Evolutionary conservation across 2,888 invertebrate genomes (phyloP).

Genomic region (Plebejus melissa): DNA sequence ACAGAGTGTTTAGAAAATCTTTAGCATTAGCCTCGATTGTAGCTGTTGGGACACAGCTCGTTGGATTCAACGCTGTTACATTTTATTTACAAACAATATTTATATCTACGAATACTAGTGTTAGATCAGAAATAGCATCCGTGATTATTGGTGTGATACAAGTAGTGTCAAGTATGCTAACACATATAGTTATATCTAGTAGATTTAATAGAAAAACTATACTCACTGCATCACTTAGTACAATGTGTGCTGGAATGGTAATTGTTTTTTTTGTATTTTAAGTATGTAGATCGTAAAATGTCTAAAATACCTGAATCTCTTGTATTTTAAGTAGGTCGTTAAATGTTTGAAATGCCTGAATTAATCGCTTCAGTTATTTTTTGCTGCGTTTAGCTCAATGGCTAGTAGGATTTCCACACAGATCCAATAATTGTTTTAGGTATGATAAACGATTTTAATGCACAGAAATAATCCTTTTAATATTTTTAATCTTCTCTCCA

Average conservation of each 20-base stretch:
- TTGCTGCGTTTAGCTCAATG: not conserved
- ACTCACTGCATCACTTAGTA: conserved; percentile 38
- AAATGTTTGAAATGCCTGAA: no score
- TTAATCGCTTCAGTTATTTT: not conserved
- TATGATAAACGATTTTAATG: not conserved
- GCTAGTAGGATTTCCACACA: not conserved
- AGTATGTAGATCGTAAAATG: not conserved
- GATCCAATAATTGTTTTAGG: not conserved
- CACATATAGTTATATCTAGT: conserved; percentile 43
- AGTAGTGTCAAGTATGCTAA: conserved; percentile 46
- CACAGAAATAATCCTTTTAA: no score
- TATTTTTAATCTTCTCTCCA: no score
- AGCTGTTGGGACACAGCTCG: conserved; percentile 40
- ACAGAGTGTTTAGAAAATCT: conserved; percentile 41
- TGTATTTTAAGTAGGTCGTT: no score
- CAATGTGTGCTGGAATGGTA: conserved; percentile 44
- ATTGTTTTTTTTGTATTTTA: conserved; percentile 30
- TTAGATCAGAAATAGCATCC: conserved; percentile 48
- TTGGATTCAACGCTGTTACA: conserved; percentile 49
- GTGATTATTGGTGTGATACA: conserved; percentile 51
- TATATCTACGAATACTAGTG: conserved; percentile 48
- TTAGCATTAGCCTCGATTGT: conserved; percentile 39
- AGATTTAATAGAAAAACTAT: conserved; percentile 48
- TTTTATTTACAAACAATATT: conserved; percentile 54
- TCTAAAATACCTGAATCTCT: not conserved